Conservation (phyloP, 2,797 vertebrate species). For the Catharus ustulatus region DNA sequence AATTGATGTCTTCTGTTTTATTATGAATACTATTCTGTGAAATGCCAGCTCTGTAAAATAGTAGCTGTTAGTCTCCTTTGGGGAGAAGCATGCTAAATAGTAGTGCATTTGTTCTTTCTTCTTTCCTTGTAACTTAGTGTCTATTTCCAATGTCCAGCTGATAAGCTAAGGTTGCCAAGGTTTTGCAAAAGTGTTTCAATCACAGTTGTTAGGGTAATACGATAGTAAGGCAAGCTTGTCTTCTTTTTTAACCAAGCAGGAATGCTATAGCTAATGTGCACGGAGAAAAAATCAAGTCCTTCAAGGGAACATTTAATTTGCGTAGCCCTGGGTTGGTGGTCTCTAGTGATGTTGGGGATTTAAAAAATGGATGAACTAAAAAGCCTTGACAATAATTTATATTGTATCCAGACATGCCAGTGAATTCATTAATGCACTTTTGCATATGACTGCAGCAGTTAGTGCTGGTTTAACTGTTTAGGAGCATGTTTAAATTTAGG, state of each 20-base stretch:
- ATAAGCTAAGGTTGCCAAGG: not conserved
- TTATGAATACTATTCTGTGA: not conserved
- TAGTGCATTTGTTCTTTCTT: not conserved
- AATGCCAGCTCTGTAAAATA: not conserved
- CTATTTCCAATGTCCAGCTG: not conserved
- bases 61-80: not conserved
- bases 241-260: not conserved
- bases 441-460: not conserved
- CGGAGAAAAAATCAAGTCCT: not conserved
- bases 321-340: not conserved
- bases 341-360: not conserved
- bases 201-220: not conserved
- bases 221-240: not conserved
- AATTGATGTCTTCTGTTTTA: not conserved
- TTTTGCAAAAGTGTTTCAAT: not conserved
- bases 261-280: not conserved
- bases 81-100: not conserved
- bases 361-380: conserved; percentile 11
- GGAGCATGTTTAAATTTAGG: not conserved
- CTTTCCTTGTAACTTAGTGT: not conserved
- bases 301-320: not conserved
- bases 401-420: not conserved
- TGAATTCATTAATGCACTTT: not conserved
- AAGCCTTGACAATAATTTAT: not conserved
- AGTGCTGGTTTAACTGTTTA: not conserved